These are phyloP conservation scores for Antedon mediterranea DNA, from an alignment of 53 echinoderm and acorn worm genomes.

Conservation along the genomic window DNA sequence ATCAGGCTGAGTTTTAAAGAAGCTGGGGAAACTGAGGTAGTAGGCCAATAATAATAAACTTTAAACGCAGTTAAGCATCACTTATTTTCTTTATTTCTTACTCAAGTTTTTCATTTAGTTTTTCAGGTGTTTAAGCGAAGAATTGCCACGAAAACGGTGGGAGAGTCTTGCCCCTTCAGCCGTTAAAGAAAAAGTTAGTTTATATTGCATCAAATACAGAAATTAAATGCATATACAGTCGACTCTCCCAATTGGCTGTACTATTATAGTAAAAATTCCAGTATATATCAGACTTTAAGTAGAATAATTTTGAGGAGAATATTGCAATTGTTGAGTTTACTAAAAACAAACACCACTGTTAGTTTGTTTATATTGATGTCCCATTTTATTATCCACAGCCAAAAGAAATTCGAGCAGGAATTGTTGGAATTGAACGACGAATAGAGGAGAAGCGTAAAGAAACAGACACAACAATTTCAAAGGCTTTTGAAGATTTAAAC, in stretches of 20 bases:
- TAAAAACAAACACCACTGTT: no score
- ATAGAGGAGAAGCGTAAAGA: constrained; percentile 73
- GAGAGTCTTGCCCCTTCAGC: constrained; percentile 28
- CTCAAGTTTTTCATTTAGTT: constrained; percentile 26
- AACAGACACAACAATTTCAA: constrained; percentile 76
- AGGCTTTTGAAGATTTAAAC: constrained; percentile 92
- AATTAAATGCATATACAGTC: no score
- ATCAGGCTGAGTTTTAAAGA: constrained; percentile 64
- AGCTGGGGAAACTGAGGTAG: constrained; percentile 73
- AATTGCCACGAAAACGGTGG: constrained; percentile 60
- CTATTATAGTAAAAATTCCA: no score
- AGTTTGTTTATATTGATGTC: no score
- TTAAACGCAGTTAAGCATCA: background rate
- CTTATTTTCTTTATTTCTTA: no score
- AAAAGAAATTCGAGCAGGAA: constrained; percentile 62
- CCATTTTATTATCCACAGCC: constrained; percentile 25
- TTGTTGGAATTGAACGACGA: constrained; percentile 84
- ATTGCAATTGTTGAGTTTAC: no score
- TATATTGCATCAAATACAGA: no score
- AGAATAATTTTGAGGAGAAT: no score
- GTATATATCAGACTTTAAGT: no score
- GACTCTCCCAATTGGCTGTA: no score
- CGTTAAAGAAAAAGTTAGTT: constrained; percentile 15
- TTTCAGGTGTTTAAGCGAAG: constrained; percentile 69
- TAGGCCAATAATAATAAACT: constrained; percentile 16